A percentile compares a stretch with the other conserved stretches of the same genome.
Conservation (phyloP, 2,888 invertebrate species). For the Liodrosophila aerea region DNA sequence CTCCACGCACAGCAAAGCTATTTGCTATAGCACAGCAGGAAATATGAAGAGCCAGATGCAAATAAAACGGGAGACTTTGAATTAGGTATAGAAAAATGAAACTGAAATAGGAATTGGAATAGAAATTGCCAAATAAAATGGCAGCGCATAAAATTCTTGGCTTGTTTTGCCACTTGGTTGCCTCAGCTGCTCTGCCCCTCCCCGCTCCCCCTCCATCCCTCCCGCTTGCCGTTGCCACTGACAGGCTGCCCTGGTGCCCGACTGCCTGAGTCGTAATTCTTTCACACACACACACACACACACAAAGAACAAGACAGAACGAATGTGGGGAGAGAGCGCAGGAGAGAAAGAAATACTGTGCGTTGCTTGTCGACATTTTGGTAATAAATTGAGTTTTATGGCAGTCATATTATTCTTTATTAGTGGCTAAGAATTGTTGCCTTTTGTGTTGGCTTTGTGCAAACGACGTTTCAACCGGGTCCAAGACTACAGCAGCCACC, state of each 20-base stretch:
- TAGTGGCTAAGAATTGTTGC: slow-evolving; percentile 77
- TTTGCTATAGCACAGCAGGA: too few relatives aligned
- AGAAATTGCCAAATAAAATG: slow-evolving; percentile 68
- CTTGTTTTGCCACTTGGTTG: slow-evolving; percentile 47
- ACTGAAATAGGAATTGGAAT: slow-evolving; percentile 44
- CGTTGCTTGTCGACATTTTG: slow-evolving; percentile 74
- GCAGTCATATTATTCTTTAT: slow-evolving; percentile 77
- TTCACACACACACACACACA: slow-evolving; percentile 34
- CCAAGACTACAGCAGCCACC: slow-evolving; percentile 3
- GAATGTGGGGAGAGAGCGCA: not conserved
- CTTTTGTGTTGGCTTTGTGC: slow-evolving; percentile 76
- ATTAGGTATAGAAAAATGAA: slow-evolving; percentile 47
- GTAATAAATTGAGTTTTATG: slow-evolving; percentile 77
- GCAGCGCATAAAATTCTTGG: slow-evolving; percentile 61
- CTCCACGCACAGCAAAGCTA: too few relatives aligned
- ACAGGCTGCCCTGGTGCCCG: slow-evolving; percentile 51
- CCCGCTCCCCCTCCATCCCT: not conserved
- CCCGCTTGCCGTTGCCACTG: slow-evolving; percentile 6
- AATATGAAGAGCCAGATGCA: too few relatives aligned
- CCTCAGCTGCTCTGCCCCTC: slow-evolving; percentile 13
- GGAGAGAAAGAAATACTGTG: not conserved
- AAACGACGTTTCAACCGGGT: slow-evolving; percentile 60
- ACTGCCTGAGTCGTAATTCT: slow-evolving; percentile 64
- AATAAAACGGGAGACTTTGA: slow-evolving; percentile 57
- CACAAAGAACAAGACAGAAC: not conserved